A percentile compares a stretch with the other conserved stretches of the same genome.
These are phyloP conservation scores for Sarcophilus harrisii DNA, from an alignment of 2,797 vertebrate species.

Conservation along the genomic window DNA sequence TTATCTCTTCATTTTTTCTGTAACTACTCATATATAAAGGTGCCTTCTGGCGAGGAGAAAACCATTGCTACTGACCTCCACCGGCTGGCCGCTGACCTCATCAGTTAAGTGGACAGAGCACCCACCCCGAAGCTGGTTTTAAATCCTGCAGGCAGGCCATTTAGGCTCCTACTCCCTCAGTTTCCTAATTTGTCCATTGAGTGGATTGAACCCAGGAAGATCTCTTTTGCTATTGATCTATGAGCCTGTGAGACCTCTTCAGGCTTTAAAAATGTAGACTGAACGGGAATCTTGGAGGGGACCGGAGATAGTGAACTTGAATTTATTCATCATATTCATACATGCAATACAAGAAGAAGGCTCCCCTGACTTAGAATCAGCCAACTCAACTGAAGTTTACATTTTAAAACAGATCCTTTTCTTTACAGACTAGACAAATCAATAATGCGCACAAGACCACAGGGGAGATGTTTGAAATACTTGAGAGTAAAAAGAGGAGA, in stretches of 20 bases:
- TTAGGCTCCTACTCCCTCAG: background rate
- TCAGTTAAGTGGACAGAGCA: background rate
- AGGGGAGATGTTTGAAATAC: conserved; percentile 17
- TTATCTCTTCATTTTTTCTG: no score
- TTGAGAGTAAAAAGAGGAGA: background rate
- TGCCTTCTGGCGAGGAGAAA: no score
- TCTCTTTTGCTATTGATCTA: background rate
- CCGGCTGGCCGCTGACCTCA: no score
- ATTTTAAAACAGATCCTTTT: background rate
- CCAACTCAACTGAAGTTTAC: background rate
- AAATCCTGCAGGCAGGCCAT: background rate
- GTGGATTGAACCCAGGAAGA: background rate
- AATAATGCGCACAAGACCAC: background rate
- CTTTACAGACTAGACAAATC: background rate
- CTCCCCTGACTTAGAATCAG: background rate
- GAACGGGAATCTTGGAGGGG: background rate
- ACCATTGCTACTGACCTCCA: no score
- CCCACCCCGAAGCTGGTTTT: background rate
- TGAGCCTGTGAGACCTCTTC: background rate
- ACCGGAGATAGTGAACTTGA: background rate
- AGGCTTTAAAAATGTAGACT: background rate
- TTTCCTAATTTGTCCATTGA: background rate
- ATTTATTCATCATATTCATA: background rate
- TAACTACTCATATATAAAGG: no score
- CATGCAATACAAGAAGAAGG: background rate